Evolutionary conservation across 2,113 vertebrate genomes (phyloP).

Genomic region (Petaurus breviceps): DNA sequence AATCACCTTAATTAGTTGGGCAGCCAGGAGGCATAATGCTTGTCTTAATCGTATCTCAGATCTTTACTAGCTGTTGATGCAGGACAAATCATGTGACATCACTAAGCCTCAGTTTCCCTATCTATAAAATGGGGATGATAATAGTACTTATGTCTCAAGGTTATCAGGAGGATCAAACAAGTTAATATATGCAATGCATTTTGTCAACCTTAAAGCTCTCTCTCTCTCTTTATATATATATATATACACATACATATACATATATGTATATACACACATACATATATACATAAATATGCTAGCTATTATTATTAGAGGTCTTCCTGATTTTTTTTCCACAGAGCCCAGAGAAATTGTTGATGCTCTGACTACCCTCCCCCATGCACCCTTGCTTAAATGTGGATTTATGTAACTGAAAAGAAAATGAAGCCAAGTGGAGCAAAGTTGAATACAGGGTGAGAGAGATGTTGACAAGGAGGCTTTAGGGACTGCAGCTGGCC

Average conservation of each 20-base stretch:
- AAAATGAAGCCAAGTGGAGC: constrained; percentile 63
- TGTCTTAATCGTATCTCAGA: not conserved
- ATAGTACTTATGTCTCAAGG: not conserved
- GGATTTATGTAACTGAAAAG: constrained; percentile 10
- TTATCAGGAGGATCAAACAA: not conserved
- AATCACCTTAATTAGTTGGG: not conserved
- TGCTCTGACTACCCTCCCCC: not conserved
- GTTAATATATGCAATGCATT: not conserved
- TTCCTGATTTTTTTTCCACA: not conserved
- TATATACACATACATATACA: not conserved
- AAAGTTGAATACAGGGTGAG: constrained; percentile 50
- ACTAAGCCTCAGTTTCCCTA: not conserved
- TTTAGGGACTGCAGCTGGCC: constrained; percentile 33
- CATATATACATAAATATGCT: not conserved
- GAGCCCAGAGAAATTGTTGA: not conserved
- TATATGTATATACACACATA: not conserved
- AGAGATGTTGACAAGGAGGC: constrained; percentile 12
- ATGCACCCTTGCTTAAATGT: not conserved
- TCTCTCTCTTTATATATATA: no score
- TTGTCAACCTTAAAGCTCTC: not conserved
- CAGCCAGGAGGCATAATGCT: not conserved
- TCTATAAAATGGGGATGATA: not conserved
- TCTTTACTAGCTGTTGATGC: not conserved
- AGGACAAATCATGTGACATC: not conserved
- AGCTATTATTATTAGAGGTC: not conserved